These are phyloP conservation scores for Onychomys leucogaster DNA, from an alignment of 2,797 vertebrate species.

Conservation along the genomic window DNA sequence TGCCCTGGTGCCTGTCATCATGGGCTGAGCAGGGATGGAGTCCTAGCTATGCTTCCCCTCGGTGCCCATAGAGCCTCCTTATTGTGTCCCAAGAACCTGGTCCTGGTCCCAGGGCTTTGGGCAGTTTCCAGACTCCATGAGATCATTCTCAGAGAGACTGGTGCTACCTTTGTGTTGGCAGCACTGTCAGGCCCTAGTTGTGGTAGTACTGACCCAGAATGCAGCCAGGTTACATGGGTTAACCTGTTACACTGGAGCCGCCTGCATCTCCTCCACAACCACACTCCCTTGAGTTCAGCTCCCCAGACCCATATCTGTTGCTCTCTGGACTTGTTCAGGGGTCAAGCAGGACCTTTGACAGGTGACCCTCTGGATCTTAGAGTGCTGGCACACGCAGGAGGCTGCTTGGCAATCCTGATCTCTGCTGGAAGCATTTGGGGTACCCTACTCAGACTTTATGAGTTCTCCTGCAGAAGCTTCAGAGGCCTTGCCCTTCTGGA, in stretches of 20 bases:
- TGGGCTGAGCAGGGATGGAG: rapidly evolving
- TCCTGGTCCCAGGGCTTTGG: background rate
- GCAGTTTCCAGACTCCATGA: background rate
- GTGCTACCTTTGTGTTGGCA: background rate
- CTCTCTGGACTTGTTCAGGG: background rate
- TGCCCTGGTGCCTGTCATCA: background rate
- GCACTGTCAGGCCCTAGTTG: background rate
- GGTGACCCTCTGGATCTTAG: background rate
- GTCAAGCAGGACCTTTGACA: background rate
- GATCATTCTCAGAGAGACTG: background rate
- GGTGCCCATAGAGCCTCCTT: background rate
- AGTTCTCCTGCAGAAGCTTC: background rate
- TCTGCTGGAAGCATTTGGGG: background rate
- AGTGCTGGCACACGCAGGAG: rapidly evolving
- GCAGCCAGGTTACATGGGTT: background rate
- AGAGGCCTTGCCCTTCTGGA: rapidly evolving
- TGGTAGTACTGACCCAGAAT: background rate
- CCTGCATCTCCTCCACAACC: background rate
- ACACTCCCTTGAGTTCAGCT: background rate
- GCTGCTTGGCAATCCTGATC: background rate
- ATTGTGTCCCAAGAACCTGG: background rate
- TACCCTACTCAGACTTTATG: background rate
- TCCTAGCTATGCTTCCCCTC: background rate
- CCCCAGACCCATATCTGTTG: background rate
- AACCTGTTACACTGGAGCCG: background rate